Evolutionary conservation across 2,797 vertebrate genomes (phyloP).

Genomic region (Neomorphus geoffroyi): DNA sequence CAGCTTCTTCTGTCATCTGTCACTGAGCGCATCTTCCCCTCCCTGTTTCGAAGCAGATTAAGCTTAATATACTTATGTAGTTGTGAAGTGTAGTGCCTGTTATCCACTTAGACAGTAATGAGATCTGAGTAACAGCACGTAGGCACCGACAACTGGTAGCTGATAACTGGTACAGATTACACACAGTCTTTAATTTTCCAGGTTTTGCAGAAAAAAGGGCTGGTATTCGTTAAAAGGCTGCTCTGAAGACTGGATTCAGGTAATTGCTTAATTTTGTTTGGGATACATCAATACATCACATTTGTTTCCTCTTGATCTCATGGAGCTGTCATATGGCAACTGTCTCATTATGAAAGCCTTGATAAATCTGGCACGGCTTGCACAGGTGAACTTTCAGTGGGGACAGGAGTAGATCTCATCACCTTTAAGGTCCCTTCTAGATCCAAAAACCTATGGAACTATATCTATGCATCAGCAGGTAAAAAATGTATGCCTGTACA

Average conservation of each 20-base stretch:
- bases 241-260: conserved; percentile 22
- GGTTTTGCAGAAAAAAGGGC: not conserved
- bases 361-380: not conserved
- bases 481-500: not conserved
- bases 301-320: conserved; percentile 50
- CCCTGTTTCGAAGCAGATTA: conserved; percentile 39
- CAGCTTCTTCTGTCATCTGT: not conserved
- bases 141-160: conserved; percentile 40
- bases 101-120: conserved; percentile 49
- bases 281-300: not conserved
- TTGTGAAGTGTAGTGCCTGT: conserved; percentile 66
- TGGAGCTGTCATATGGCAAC: not conserved
- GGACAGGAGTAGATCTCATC: not conserved
- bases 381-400: not conserved
- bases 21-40: not conserved
- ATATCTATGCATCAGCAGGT: not conserved
- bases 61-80: conserved; percentile 52
- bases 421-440: not conserved
- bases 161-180: conserved; percentile 16
- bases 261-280: conserved; percentile 65
- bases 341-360: not conserved
- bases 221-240: conserved; percentile 55
- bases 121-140: conserved; percentile 63
- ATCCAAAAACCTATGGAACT: not conserved
- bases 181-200: conserved; percentile 13